Evolutionary conservation across 2,113 vertebrate genomes (phyloP).

Genomic region (Boulengerochromis microlepis): DNA sequence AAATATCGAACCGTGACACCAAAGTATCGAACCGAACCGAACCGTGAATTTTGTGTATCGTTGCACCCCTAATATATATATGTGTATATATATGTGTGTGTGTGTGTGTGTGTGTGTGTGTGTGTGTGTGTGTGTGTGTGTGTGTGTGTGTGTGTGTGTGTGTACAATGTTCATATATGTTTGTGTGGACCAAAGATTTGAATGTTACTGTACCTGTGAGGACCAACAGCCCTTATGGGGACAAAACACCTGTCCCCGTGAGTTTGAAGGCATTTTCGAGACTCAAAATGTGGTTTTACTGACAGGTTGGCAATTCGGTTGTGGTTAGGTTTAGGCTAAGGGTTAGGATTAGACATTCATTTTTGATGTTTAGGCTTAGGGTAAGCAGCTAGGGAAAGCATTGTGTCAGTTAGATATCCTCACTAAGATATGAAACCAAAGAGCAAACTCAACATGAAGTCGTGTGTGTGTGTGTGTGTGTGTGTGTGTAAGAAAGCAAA

Average conservation of each 20-base stretch:
- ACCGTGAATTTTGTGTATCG: no score
- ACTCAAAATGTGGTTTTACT: not conserved
- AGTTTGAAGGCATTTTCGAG: not conserved
- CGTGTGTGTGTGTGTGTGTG: rapidly evolving
- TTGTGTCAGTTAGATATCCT: not conserved
- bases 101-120: rapidly evolving
- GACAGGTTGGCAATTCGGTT: not conserved
- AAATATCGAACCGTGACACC: no score
- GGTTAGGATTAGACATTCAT: not conserved
- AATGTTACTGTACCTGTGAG: not conserved
- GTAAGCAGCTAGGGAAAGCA: not conserved
- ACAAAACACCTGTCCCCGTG: not conserved
- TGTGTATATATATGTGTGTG: no score
- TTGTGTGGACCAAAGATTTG: not conserved
- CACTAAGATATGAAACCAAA: not conserved
- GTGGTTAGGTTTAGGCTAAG: not conserved
- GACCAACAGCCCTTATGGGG: not conserved
- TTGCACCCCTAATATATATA: no score
- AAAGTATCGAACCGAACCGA: no score
- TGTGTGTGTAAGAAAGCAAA: not conserved
- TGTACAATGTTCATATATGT: not conserved
- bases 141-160: not conserved
- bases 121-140: not conserved
- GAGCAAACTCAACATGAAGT: not conserved
- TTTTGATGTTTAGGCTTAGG: not conserved